phyloP scores from a whole-genome alignment of 2,888 invertebrate genomes.

The Meteorus colon region DNA sequence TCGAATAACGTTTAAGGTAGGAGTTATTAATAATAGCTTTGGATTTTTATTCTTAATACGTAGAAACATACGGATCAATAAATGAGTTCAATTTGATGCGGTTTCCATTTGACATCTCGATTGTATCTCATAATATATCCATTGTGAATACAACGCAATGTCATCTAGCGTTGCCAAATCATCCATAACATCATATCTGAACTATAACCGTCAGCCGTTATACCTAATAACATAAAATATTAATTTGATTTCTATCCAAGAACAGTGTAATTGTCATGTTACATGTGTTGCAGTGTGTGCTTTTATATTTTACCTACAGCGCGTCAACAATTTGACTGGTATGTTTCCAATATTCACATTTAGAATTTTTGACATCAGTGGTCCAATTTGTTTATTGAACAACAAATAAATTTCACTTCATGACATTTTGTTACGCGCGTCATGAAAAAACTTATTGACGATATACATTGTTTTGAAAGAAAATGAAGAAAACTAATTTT shows the following conservation, averaged over 20 bases:
- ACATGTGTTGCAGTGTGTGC: background rate
- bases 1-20: slow-evolving; percentile 24
- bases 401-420: background rate
- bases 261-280: background rate
- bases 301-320: background rate
- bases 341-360: background rate
- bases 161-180: background rate
- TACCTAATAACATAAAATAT: slow-evolving; percentile 3
- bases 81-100: slow-evolving; percentile 24
- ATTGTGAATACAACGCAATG: slow-evolving; percentile 5
- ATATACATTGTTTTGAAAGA: background rate
- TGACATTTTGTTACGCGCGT: slow-evolving; percentile 2
- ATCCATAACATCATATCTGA: background rate
- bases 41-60: slow-evolving; percentile 33
- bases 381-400: background rate
- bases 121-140: slow-evolving; percentile 14
- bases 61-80: slow-evolving; percentile 19
- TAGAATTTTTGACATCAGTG: background rate
- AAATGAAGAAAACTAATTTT: background rate
- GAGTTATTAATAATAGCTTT: slow-evolving; percentile 17
- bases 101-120: slow-evolving; percentile 16
- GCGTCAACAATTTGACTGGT: background rate
- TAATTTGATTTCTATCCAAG: background rate
- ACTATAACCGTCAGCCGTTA: background rate
- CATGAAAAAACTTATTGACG: background rate